Conservation (phyloP, 2,797 vertebrate genomes). For the Anabas testudineus region DNA sequence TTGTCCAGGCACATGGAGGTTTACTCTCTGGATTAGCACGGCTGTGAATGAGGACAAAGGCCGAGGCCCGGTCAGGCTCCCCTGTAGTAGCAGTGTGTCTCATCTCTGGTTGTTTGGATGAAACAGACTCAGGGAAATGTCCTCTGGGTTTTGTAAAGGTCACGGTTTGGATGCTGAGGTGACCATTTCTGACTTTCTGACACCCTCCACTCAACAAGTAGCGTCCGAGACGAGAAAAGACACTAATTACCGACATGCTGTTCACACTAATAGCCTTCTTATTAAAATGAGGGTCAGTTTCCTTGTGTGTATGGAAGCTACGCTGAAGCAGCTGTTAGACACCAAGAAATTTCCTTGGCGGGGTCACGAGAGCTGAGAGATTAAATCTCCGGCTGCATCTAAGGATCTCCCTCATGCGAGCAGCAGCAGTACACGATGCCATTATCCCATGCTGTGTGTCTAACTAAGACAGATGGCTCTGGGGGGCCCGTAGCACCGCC, state of each 20-base stretch:
- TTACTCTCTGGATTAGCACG: slow-evolving; percentile 58
- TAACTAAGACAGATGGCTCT: slow-evolving; percentile 64
- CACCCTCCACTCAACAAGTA: slow-evolving; percentile 50
- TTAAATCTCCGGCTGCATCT: slow-evolving; percentile 36
- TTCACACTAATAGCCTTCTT: slow-evolving; percentile 45
- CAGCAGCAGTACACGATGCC: slow-evolving; percentile 39
- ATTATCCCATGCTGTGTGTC: slow-evolving; percentile 53
- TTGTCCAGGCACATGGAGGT: slow-evolving; percentile 74
- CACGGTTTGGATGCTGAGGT: slow-evolving; percentile 45
- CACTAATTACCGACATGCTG: slow-evolving; percentile 63
- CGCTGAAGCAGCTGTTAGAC: slow-evolving; percentile 53
- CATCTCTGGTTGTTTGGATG: slow-evolving; percentile 22
- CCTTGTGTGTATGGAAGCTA: slow-evolving; percentile 48
- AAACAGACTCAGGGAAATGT: slow-evolving; percentile 42
- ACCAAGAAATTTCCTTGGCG: slow-evolving; percentile 14
- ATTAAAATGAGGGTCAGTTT: slow-evolving; percentile 63
- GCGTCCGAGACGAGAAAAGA: slow-evolving; percentile 37
- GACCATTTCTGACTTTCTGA: slow-evolving; percentile 38
- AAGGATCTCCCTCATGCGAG: slow-evolving; percentile 41
- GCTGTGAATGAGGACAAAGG: slow-evolving; percentile 39
- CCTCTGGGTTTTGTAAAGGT: slow-evolving; percentile 57
- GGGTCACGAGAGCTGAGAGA: slow-evolving; percentile 38
- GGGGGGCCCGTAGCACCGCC: slow-evolving; percentile 25
- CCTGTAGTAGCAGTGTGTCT: neutral
- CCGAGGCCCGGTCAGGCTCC: slow-evolving; percentile 6